These are phyloP conservation scores for Rhagophthalmus giganteus DNA, from an alignment of 2,888 invertebrate genomes.

Conservation along the genomic window DNA sequence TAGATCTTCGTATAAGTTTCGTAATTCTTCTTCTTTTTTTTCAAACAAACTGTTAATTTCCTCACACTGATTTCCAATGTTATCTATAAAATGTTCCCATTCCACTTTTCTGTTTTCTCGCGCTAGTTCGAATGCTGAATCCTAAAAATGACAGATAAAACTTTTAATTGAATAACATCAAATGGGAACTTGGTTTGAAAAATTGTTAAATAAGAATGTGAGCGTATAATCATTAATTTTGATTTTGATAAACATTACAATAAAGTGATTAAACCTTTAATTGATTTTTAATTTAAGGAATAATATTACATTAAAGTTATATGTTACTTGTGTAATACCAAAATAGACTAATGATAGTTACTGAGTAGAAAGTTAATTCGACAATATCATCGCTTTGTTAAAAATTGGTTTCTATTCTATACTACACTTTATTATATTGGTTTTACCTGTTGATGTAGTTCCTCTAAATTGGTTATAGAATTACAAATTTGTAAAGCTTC, in stretches of 20 bases:
- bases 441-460: constrained; percentile 61
- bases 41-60: constrained; percentile 77
- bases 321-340: too few relatives aligned
- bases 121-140: constrained; percentile 55
- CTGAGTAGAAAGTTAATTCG: too few relatives aligned
- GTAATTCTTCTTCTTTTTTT: constrained; percentile 76
- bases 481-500: constrained; percentile 67
- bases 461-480: constrained; percentile 64
- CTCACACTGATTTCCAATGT: constrained; percentile 74
- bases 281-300: too few relatives aligned
- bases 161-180: not conserved
- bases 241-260: too few relatives aligned
- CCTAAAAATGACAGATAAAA: constrained; percentile 49
- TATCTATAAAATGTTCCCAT: constrained; percentile 77
- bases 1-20: constrained; percentile 73
- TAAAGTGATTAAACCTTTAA: too few relatives aligned
- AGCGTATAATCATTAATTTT: too few relatives aligned
- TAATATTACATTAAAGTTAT: too few relatives aligned
- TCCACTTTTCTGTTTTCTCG: constrained; percentile 61
- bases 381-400: too few relatives aligned
- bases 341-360: too few relatives aligned
- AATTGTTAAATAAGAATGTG: not conserved
- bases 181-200: constrained; percentile 2
- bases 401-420: too few relatives aligned
- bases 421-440: too few relatives aligned